Evolutionary conservation across 2,797 vertebrate species (phyloP).

Genomic region (Echeneis naucrates): DNA sequence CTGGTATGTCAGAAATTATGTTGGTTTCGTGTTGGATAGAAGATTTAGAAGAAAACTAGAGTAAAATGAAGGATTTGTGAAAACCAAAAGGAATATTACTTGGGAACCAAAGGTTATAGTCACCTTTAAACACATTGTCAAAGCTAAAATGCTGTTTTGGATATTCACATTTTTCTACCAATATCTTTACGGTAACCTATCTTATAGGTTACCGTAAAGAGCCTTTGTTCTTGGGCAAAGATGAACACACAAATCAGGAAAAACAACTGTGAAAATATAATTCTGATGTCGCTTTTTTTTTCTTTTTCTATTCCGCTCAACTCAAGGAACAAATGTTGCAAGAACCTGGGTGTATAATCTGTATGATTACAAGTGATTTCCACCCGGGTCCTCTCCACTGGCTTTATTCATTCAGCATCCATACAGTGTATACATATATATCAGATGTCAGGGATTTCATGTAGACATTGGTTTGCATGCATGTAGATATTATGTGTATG

Average conservation of each 20-base stretch:
- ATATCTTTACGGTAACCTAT: no score
- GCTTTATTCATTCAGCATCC: constrained; percentile 46
- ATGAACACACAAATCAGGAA: constrained; percentile 57
- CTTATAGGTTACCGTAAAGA: constrained; percentile 57
- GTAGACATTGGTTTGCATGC: constrained; percentile 62
- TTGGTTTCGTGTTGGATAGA: constrained; percentile 31
- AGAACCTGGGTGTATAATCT: constrained; percentile 37
- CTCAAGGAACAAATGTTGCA: constrained; percentile 54
- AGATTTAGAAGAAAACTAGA: background rate
- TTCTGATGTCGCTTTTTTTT: constrained; percentile 71
- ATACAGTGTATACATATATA: constrained; percentile 20
- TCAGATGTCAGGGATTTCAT: constrained; percentile 66
- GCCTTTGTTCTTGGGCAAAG: constrained; percentile 31
- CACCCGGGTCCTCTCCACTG: constrained; percentile 33
- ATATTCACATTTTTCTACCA: constrained; percentile 59
- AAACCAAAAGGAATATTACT: constrained; percentile 27
- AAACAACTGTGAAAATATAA: constrained; percentile 71
- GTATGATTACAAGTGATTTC: constrained; percentile 36
- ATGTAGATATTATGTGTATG: constrained; percentile 57
- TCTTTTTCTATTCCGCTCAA: constrained; percentile 65
- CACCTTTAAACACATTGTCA: constrained; percentile 49
- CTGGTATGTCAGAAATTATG: constrained; percentile 26
- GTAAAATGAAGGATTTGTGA: constrained; percentile 6
- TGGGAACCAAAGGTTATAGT: constrained; percentile 66
- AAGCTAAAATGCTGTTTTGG: constrained; percentile 55